A percentile compares a stretch with the other conserved stretches of the same genome.
Conservation (phyloP, 2,797 vertebrate species). For the Sylvia borin region DNA sequence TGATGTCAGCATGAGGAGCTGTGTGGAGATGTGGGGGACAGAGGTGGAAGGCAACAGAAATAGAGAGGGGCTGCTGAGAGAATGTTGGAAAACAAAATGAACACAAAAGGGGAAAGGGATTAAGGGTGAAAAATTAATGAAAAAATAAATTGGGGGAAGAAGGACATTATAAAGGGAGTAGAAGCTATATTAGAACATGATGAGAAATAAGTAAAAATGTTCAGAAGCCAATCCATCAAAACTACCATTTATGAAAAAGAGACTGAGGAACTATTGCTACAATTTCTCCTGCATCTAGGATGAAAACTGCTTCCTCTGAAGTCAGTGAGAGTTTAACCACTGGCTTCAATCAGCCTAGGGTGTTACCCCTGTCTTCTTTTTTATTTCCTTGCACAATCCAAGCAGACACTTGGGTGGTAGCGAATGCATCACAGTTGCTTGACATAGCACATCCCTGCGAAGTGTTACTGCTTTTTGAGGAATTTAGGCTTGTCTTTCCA, state of each 20-base stretch:
- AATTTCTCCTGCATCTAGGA: background rate
- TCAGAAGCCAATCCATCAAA: background rate
- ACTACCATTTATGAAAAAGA: background rate
- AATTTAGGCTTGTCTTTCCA: background rate
- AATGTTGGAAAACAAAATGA: background rate
- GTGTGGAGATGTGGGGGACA: background rate
- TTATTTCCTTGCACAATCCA: background rate
- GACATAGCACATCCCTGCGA: background rate
- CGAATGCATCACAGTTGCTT: background rate
- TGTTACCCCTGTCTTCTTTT: background rate
- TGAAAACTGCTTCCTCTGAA: background rate
- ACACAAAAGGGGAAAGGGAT: background rate
- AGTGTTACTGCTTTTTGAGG: background rate
- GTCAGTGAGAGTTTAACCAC: background rate
- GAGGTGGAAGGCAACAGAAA: background rate
- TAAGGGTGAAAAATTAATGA: background rate
- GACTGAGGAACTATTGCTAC: background rate
- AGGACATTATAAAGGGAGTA: background rate
- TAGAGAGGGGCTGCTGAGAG: background rate
- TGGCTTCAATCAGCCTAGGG: background rate
- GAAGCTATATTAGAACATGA: background rate
- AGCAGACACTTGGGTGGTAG: background rate
- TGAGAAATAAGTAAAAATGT: background rate
- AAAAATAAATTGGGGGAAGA: background rate
- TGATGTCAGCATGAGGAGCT: background rate